These are phyloP conservation scores for Patagioenas fasciata DNA, from an alignment of 2,113 vertebrate genomes.

Conservation along the genomic window DNA sequence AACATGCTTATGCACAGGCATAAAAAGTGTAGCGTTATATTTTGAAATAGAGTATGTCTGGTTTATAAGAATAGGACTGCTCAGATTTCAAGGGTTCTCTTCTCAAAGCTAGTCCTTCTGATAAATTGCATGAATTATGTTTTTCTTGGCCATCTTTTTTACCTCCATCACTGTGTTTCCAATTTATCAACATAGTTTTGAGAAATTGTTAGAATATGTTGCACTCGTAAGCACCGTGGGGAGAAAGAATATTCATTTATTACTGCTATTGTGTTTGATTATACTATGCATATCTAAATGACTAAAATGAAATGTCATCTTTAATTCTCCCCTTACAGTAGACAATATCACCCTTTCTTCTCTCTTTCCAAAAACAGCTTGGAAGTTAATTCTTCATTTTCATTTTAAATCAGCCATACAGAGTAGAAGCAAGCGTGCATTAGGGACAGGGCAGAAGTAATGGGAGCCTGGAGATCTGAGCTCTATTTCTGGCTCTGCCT, in stretches of 20 bases:
- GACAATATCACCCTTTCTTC: conserved; percentile 28
- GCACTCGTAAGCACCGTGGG: not conserved
- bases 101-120: conserved; percentile 43
- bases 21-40: not conserved
- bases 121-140: conserved; percentile 61
- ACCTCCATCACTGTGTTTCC: conserved; percentile 49
- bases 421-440: not conserved
- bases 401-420: conserved; percentile 18
- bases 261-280: conserved; percentile 59
- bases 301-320: conserved; percentile 53
- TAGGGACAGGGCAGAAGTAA: conserved; percentile 9
- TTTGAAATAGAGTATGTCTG: conserved; percentile 3
- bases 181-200: conserved; percentile 53
- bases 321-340: conserved; percentile 53
- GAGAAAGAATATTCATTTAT: conserved; percentile 53
- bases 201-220: conserved; percentile 35
- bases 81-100: conserved; percentile 44
- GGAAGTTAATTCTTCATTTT: conserved; percentile 46
- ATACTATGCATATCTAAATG: conserved; percentile 26
- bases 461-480: not conserved
- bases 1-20: not conserved
- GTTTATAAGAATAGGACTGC: conserved; percentile 36
- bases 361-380: conserved; percentile 34
- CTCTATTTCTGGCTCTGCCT: conserved; percentile 16
- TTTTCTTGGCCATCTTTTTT: conserved; percentile 48